Percentiles rank a stretch among this genome's conserved stretches.
phyloP scores from a whole-genome alignment of 2,888 invertebrate genomes.

The Sphaerophoria rueppellii region DNA sequence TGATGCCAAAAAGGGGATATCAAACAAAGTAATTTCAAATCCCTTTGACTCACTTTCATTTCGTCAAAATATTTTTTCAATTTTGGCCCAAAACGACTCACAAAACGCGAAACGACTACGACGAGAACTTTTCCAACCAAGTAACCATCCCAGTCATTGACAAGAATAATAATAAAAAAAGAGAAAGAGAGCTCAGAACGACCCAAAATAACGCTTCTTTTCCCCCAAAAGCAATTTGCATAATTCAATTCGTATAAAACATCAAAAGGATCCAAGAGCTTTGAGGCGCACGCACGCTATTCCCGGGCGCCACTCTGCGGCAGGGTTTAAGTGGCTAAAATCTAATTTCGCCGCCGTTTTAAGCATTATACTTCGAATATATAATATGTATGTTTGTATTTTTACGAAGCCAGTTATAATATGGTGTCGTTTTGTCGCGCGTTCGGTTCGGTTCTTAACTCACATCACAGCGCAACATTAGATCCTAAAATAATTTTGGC shows the following conservation, averaged over 20 bases:
- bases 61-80: slow-evolving; percentile 66
- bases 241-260: slow-evolving; percentile 73
- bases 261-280: slow-evolving; percentile 69
- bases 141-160: neutral
- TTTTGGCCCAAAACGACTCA: slow-evolving; percentile 21
- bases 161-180: neutral
- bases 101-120: slow-evolving; percentile 43
- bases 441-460: neutral
- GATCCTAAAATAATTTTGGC: slow-evolving; percentile 70
- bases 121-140: slow-evolving; percentile 21
- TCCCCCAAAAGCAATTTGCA: slow-evolving; percentile 71
- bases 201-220: slow-evolving; percentile 35
- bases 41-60: slow-evolving; percentile 64
- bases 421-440: neutral
- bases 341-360: slow-evolving; percentile 72
- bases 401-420: slow-evolving; percentile 11
- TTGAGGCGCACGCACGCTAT: slow-evolving; percentile 61
- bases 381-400: neutral
- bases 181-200: neutral
- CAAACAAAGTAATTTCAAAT: slow-evolving; percentile 72
- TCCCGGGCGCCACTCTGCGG: slow-evolving; percentile 62
- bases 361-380: slow-evolving; percentile 46
- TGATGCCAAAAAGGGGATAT: slow-evolving; percentile 44
- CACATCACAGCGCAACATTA: slow-evolving; percentile 24
- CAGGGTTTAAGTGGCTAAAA: slow-evolving; percentile 73